Conservation (phyloP, 2,113 vertebrate genomes). For the Mellivora capensis region DNA sequence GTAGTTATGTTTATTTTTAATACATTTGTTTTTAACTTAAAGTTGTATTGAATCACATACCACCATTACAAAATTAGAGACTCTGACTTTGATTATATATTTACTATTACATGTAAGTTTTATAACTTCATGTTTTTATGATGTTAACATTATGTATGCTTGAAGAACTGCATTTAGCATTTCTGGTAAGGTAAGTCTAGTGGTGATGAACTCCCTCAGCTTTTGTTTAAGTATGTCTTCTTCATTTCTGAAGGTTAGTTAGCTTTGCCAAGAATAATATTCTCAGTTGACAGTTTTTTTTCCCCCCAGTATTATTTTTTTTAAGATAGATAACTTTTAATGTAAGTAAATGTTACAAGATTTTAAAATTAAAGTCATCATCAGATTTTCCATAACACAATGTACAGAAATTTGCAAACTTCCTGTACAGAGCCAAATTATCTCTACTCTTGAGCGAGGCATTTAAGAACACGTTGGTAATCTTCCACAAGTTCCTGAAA, state of each 20-base stretch:
- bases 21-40: neutral
- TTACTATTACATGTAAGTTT: neutral
- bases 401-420: constrained; percentile 71
- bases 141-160: neutral
- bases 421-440: constrained; percentile 63
- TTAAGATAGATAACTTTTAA: constrained; percentile 81
- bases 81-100: neutral
- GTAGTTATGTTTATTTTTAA: neutral
- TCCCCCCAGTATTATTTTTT: no score
- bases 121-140: neutral
- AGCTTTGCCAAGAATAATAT: neutral
- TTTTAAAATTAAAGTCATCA: constrained; percentile 79
- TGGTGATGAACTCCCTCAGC: neutral
- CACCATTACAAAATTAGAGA: neutral
- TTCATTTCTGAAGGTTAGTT: neutral
- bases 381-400: constrained; percentile 79
- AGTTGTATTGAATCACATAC: neutral
- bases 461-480: constrained; percentile 94
- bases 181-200: neutral
- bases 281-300: neutral
- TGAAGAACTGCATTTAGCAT: neutral
- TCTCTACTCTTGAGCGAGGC: constrained; percentile 92
- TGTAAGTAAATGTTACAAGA: constrained; percentile 84
- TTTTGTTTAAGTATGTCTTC: neutral
- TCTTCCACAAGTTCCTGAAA: constrained; percentile 94